Percentiles rank a stretch among this genome's conserved stretches.
phyloP scores from a whole-genome alignment of 2,113 vertebrate species.

The Rhabdornis inornatus region DNA sequence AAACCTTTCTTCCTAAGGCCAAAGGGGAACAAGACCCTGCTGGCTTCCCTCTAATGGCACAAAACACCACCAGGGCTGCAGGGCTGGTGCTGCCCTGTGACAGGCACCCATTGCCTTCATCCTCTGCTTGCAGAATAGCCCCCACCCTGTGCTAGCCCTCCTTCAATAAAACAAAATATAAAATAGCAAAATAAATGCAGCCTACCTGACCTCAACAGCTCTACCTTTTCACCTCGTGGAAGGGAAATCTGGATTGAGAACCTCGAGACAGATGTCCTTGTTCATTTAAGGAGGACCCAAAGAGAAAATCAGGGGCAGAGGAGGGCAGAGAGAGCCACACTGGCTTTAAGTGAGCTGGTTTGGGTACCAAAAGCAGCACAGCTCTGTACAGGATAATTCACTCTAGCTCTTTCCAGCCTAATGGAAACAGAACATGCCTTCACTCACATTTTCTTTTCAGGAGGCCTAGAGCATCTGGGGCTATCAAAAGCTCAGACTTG shows the following conservation, averaged over 20 bases:
- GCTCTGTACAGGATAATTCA: not conserved
- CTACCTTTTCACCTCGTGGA: not conserved
- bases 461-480: not conserved
- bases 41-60: not conserved
- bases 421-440: not conserved
- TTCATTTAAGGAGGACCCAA: not conserved
- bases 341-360: not conserved
- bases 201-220: rapidly evolving
- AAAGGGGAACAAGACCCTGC: not conserved
- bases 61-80: not conserved
- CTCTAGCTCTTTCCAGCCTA: not conserved
- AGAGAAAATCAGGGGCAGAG: not conserved
- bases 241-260: not conserved
- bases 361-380: not conserved
- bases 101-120: not conserved
- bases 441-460: not conserved
- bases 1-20: not conserved
- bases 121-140: not conserved
- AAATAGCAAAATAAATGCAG: not conserved
- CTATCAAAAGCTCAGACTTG: not conserved
- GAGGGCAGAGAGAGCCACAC: not conserved
- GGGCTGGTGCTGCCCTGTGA: not conserved
- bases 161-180: not conserved
- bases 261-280: not conserved
- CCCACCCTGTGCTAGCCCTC: rapidly evolving